A percentile compares a stretch with the other conserved stretches of the same genome.
phyloP scores from a whole-genome alignment of 2,797 vertebrate genomes.

The Leuciscus waleckii region DNA sequence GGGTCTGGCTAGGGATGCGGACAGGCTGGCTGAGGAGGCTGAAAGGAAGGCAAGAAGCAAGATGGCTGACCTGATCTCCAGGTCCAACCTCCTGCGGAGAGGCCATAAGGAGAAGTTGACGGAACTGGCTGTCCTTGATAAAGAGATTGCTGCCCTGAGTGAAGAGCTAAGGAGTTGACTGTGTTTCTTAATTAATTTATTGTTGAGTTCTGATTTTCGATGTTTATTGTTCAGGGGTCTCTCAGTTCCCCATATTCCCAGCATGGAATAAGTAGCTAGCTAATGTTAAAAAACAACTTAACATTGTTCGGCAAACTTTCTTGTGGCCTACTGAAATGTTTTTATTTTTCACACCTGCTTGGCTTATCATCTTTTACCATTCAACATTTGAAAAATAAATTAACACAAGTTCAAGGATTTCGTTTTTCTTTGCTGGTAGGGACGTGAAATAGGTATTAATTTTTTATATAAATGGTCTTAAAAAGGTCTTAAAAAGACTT shows the following conservation, averaged over 20 bases:
- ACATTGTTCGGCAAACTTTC: background rate
- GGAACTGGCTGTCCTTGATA: constrained; percentile 36
- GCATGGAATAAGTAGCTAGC: constrained; percentile 7
- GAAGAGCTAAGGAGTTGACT: constrained; percentile 20
- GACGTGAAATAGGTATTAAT: too few relatives aligned
- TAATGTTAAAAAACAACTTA: constrained; percentile 5
- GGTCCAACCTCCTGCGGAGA: constrained; percentile 37
- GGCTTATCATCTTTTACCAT: too few relatives aligned
- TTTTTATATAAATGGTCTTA: too few relatives aligned
- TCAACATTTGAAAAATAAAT: too few relatives aligned
- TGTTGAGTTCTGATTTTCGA: background rate
- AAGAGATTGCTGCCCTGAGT: constrained; percentile 27
- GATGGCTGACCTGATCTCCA: constrained; percentile 1
- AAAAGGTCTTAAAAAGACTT: too few relatives aligned
- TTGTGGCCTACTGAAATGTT: too few relatives aligned
- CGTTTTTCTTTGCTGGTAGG: too few relatives aligned
- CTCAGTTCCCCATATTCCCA: background rate
- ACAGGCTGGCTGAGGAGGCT: constrained; percentile 42
- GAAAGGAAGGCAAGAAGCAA: constrained; percentile 12
- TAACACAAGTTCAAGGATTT: background rate
- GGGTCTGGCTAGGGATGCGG: constrained; percentile 41
- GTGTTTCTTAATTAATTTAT: constrained; percentile 14
- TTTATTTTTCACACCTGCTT: too few relatives aligned
- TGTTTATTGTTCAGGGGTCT: too few relatives aligned
- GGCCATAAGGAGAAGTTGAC: constrained; percentile 34